Conservation (phyloP, 2,113 vertebrate genomes). For the Thamnophis sirtalis region DNA sequence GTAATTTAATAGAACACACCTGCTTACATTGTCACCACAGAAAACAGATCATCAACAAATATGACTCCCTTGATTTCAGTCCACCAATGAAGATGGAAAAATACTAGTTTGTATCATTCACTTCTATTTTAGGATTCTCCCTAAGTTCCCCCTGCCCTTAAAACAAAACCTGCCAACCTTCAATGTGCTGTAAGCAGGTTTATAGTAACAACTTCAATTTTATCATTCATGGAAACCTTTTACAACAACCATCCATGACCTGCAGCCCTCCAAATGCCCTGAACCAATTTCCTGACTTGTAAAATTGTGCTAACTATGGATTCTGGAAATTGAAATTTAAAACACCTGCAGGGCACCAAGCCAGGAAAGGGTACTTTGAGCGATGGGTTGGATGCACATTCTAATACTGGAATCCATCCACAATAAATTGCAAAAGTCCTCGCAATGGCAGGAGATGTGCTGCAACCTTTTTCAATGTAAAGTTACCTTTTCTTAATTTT, state of each 20-base stretch:
- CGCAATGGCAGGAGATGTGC: neutral
- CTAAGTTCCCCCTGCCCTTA: neutral
- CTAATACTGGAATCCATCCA: neutral
- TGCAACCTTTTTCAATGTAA: neutral
- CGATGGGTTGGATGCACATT: neutral
- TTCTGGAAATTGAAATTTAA: neutral
- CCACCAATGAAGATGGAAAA: neutral
- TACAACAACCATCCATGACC: neutral
- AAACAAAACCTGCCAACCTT: neutral
- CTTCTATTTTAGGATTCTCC: neutral
- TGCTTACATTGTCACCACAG: neutral
- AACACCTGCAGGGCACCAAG: neutral
- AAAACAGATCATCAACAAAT: neutral
- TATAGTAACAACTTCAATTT: neutral
- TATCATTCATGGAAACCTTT: neutral
- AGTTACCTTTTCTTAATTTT: neutral
- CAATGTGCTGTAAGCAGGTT: neutral
- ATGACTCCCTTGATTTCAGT: neutral
- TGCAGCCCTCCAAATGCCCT: neutral
- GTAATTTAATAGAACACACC: neutral
- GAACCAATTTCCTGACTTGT: neutral
- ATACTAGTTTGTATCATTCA: neutral
- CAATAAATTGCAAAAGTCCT: neutral
- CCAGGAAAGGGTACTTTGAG: neutral
- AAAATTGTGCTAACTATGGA: neutral